Base-by-base conservation (phyloP, 1,140 invertebrate genomes). In the Drosophila saltans region DNA sequence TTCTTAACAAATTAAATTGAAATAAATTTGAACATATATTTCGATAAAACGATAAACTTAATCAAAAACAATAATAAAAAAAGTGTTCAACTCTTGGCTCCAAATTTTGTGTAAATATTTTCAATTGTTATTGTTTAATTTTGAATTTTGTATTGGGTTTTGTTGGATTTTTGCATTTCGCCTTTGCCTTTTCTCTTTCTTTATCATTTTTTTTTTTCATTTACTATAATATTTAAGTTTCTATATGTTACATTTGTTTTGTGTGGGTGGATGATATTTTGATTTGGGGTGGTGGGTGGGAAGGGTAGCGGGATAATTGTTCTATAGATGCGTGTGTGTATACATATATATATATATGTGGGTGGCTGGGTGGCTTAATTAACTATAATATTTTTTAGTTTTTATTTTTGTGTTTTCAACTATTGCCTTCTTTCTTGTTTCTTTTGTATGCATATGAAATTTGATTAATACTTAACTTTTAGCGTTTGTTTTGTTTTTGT, bases 391-490 rank as follows among this genome's bases (percentile, higher is more conserved):
- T 82, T 86, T 78, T 52, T 78, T 52, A 26, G 45, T 81, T 61
- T 80, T 66, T 70, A 70, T 59, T 64, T 75, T 80, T 56, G 72
- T 70, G 75, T 59, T 63, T 75, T 74, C 58, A 66, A 60, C 63
- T 69, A 81, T 66, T 66, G 69, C 71, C 60, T 63, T 16, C 16
- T 16, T 16, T 16, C 16, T 16, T 16, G 16, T 16, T 16, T 16
- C 16, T 60, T 57, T 66, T 69, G 61, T 78, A 80, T 88, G 69
- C 73, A 80, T 52, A 52, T 88, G 74, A 72, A 78, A 58, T 36
- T 80, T 56, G 75, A 71, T 90, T 89, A 84, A 89, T 89, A 89
- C 84, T 89, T 86, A 85, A 78, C 69, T 75, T 69, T 88, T 89
- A 86, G 82, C 80, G 62, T 72, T 85, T 72, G 82, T 26, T 16